Conservation (phyloP, 2,113 vertebrate genomes). For the Lampris megalopsis region DNA sequence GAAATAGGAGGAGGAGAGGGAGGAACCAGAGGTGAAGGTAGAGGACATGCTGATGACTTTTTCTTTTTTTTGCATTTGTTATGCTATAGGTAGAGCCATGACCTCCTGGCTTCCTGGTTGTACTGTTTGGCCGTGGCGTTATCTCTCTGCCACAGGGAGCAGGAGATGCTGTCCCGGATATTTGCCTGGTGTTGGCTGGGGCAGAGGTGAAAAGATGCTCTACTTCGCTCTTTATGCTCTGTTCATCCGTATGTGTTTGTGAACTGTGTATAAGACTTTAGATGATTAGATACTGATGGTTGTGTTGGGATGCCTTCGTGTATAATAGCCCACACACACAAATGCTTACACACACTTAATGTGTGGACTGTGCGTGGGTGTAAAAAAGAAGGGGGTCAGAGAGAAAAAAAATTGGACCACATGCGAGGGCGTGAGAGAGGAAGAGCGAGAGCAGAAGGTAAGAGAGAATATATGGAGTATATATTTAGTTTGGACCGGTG, state of each 20-base stretch:
- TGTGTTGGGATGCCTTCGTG: constrained; percentile 11
- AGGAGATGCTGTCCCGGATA: constrained; percentile 62
- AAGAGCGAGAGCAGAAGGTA: not conserved
- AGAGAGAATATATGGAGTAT: constrained; percentile 12
- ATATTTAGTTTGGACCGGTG: constrained; percentile 53
- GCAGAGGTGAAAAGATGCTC: constrained; percentile 26
- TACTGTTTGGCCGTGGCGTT: constrained; percentile 58
- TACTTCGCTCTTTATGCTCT: constrained; percentile 42
- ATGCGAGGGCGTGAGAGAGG: constrained; percentile 2
- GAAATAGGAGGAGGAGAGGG: constrained; percentile 14
- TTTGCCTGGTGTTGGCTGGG: constrained; percentile 48
- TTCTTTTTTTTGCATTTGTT: constrained; percentile 66
- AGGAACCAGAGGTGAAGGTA: constrained; percentile 35
- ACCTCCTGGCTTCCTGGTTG: constrained; percentile 66
- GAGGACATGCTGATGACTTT: constrained; percentile 73
- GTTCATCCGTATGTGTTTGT: constrained; percentile 7
- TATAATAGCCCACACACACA: not conserved
- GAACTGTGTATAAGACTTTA: not conserved
- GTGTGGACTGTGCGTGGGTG: constrained; percentile 3
- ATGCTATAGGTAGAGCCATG: constrained; percentile 52
- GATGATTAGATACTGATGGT: not conserved
- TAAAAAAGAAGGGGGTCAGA: not conserved
- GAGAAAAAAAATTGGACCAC: not conserved
- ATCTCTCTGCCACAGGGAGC: constrained; percentile 65
- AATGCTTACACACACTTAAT: not conserved